Evolutionary conservation across 2,113 vertebrate genomes (phyloP).

Genomic region (Zeus faber): DNA sequence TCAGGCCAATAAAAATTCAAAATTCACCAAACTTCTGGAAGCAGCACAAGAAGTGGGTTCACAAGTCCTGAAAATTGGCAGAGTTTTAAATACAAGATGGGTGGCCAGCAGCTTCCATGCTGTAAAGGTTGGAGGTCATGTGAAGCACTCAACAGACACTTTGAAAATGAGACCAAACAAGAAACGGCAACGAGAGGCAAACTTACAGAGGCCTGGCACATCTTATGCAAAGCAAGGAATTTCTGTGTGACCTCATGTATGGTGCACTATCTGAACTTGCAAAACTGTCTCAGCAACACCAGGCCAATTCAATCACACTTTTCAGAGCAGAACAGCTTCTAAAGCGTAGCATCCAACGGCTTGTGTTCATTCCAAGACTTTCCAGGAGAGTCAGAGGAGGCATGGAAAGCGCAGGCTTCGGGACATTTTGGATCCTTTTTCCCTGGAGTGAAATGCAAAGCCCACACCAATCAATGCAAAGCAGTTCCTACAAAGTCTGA

Average conservation of each 20-base stretch:
- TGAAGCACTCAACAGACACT: slow-evolving; percentile 34
- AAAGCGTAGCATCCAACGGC: slow-evolving; percentile 15
- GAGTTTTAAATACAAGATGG: slow-evolving; percentile 15
- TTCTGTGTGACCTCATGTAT: slow-evolving; percentile 34
- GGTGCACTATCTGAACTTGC: slow-evolving; percentile 36
- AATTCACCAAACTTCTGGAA: no score
- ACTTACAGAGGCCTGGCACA: slow-evolving; percentile 15
- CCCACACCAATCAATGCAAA: slow-evolving; percentile 35
- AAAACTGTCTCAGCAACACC: slow-evolving; percentile 40
- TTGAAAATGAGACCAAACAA: slow-evolving; percentile 36
- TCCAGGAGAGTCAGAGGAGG: slow-evolving; percentile 20
- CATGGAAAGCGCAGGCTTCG: slow-evolving; percentile 19
- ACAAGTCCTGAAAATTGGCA: slow-evolving; percentile 15
- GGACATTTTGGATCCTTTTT: slow-evolving; percentile 20
- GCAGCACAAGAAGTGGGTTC: slow-evolving; percentile 18
- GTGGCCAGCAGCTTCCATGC: slow-evolving; percentile 33
- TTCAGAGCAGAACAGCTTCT: slow-evolving; percentile 30
- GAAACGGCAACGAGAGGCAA: slow-evolving; percentile 26
- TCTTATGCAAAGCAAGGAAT: slow-evolving; percentile 22
- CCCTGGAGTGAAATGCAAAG: slow-evolving; percentile 28
- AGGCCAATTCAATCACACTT: slow-evolving; percentile 32
- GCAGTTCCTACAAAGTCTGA: slow-evolving; percentile 34
- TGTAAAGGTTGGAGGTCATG: slow-evolving; percentile 33
- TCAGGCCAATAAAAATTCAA: slow-evolving; percentile 32
- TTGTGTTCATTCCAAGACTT: slow-evolving; percentile 34